Base-by-base conservation (phyloP, 2,888 invertebrate genomes). In the Oxycera nigricornis region DNA sequence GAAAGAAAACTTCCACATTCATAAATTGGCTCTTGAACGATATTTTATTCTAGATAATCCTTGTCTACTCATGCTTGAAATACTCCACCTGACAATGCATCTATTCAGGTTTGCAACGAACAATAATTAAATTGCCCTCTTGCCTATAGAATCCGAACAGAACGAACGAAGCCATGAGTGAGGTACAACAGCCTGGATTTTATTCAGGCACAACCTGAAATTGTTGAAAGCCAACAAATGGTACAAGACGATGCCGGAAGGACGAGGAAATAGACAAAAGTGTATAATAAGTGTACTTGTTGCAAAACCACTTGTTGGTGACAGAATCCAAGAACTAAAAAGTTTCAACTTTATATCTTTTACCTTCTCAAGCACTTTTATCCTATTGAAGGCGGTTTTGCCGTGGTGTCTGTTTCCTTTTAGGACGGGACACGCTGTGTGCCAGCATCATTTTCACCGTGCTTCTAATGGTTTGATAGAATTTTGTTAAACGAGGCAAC, bases 101-200 rank as follows among this genome's bases (percentile, higher is more conserved):
- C 74, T 74, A 65, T 74, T 70, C 70, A 74, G 57, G 68, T 68
- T 74, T 50, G 35, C 74, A 55, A 20, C 20, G 74, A 74, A 68
- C 74, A 70, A 74, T 68, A 55, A 65, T 74, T 39, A 74, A 59
- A 11, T 24, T 24, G 20, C 46, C 31, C 65, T 57, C 65, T 52
- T 73, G 52, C 50, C 41, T 46, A 61, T 61, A 57, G 30, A 62
- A 57, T 50, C 30, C 59, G 35, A 61, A 24, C 35, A 39, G 39
- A 55, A n/a, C n/a, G 11, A 55, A 24, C 17, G 20, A 20, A 22
- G 24, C 55, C 4, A 22, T n/a, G 55, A 14, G 14, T 55, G 55
- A n/a, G 17, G 22, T 24, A 14, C 20, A 55, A 14, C 9, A 55
- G 50, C n/a, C 9, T 24, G 11, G 17, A 9, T 24, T 20, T 24